Conservation (phyloP, 2,888 invertebrate species). For the Drosophila aldrichi region DNA sequence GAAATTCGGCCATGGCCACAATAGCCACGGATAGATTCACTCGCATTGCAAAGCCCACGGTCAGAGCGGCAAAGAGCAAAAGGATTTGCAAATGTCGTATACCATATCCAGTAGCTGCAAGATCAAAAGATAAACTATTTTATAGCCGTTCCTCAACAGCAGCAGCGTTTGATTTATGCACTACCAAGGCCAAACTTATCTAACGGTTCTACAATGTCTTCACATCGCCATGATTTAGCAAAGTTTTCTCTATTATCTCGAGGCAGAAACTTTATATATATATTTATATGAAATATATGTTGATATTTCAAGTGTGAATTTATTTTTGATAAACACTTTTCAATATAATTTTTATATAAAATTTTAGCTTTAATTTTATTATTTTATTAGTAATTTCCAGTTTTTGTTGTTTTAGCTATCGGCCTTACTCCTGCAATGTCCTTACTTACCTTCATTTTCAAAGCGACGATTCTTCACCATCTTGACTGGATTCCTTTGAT, state of each 20-base stretch:
- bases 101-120: slow-evolving; percentile 85
- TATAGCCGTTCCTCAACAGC: not conserved
- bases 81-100: slow-evolving; percentile 88
- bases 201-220: not conserved
- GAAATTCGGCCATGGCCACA: slow-evolving; percentile 89
- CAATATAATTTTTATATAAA: too few relatives aligned
- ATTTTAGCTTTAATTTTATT: not conserved
- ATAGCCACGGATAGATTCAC: slow-evolving; percentile 90
- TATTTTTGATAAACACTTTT: not conserved
- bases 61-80: slow-evolving; percentile 87
- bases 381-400: not conserved
- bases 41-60: slow-evolving; percentile 88
- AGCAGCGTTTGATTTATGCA: slow-evolving; percentile 8
- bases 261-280: not conserved
- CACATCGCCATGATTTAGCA: slow-evolving; percentile 6
- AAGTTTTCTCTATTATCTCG: not conserved
- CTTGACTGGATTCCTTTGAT: not conserved
- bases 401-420: not conserved
- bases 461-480: slow-evolving; percentile 56
- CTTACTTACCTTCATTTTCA: slow-evolving; percentile 42
- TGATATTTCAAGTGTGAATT: too few relatives aligned
- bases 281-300: too few relatives aligned
- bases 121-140: not conserved
- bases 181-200: not conserved
- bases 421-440: not conserved